Percentiles rank a stretch among this genome's conserved stretches.
Evolutionary conservation across 2,113 vertebrate species (phyloP).

Genomic region (Casuarius casuarius): DNA sequence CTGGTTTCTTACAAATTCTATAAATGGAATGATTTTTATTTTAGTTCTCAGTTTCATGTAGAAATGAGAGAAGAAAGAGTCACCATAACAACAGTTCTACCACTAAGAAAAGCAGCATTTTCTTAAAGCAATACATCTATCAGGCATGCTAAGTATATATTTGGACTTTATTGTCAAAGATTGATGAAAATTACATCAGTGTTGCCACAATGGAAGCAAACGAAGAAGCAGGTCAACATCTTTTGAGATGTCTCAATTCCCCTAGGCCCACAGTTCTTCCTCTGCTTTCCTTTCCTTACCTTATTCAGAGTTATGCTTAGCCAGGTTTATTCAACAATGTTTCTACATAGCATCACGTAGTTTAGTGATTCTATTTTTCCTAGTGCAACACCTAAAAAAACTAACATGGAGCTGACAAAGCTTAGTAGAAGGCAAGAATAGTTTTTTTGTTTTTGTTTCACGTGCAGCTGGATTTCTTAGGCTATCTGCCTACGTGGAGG

Average conservation of each 20-base stretch:
- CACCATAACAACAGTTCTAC: constrained; percentile 61
- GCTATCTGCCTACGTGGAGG: background rate
- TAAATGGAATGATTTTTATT: constrained; percentile 32
- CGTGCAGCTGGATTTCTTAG: background rate
- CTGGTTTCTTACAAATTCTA: background rate
- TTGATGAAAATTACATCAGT: background rate
- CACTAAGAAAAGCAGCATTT: constrained; percentile 16
- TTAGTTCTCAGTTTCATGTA: constrained; percentile 11
- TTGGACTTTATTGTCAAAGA: background rate
- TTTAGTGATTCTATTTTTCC: background rate
- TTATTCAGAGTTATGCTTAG: background rate
- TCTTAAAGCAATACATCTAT: background rate
- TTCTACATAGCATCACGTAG: background rate
- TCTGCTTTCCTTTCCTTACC: background rate
- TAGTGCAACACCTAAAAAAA: background rate
- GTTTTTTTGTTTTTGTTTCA: background rate
- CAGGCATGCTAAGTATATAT: background rate
- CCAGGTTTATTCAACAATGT: background rate
- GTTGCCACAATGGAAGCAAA: background rate
- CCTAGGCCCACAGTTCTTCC: background rate
- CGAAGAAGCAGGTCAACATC: background rate
- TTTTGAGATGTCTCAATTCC: background rate
- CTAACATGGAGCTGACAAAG: rapidly evolving
- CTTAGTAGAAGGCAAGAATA: background rate
- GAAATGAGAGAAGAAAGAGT: constrained; percentile 28